Evolutionary conservation across 1,140 invertebrate species (phyloP).

Genomic region (Schlechtendalia chinensis): DNA sequence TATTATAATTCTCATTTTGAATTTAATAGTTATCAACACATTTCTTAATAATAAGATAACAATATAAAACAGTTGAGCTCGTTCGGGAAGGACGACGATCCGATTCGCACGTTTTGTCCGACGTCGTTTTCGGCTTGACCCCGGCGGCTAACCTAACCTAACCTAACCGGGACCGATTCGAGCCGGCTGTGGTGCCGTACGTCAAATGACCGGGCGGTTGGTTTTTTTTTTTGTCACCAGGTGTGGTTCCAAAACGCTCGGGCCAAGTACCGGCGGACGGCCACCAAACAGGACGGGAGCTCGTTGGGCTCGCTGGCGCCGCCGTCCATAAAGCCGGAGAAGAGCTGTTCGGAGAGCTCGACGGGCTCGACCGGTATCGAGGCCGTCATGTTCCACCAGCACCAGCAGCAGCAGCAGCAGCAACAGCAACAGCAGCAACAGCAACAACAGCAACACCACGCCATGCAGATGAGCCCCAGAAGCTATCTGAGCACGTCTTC

Average conservation of each 20-base stretch:
- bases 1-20: no score
- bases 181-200: no score
- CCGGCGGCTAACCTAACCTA: no score
- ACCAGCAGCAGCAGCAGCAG: conserved; percentile 38
- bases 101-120: no score
- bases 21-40: no score
- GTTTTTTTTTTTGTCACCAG: conserved; percentile 62
- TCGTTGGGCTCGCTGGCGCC: conserved; percentile 29
- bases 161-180: no score
- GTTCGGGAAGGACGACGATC: no score
- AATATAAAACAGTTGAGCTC: no score
- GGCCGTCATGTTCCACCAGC: conserved; percentile 43
- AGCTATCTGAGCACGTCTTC: conserved; percentile 39
- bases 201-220: no score
- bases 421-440: conserved; percentile 40
- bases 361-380: conserved; percentile 43
- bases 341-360: conserved; percentile 49
- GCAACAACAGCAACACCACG: conserved; percentile 35
- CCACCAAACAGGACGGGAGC: conserved; percentile 75
- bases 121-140: no score
- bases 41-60: no score
- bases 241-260: conserved; percentile 99
- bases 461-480: conserved; percentile 40
- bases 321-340: conserved; percentile 82
- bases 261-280: conserved; percentile 94